Percentiles rank a stretch among this genome's conserved stretches.
These are phyloP conservation scores for Pandemis cinnamomeana DNA, from an alignment of 2,888 invertebrate species.

Conservation along the genomic window DNA sequence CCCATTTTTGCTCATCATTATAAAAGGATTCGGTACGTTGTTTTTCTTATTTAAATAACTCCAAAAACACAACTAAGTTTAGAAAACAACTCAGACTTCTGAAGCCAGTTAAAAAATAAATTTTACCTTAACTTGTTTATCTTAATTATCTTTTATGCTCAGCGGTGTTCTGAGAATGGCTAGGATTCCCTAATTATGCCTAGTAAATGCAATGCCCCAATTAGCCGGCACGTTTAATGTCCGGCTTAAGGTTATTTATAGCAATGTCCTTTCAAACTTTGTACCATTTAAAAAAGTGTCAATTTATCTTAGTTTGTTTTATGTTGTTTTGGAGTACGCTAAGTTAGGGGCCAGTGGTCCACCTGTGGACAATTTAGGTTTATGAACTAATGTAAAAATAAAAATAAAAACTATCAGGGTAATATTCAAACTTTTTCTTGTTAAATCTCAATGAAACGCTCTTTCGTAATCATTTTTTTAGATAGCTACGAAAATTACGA, in stretches of 20 bases:
- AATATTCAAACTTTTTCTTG: too few species aligned
- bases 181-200: constrained; percentile 10
- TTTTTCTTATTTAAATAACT: too few species aligned
- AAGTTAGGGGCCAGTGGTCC: neutral
- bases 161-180: neutral
- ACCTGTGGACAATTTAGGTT: too few species aligned
- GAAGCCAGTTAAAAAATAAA: neutral
- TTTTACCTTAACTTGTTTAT: neutral
- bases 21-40: too few species aligned
- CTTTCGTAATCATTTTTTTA: too few species aligned
- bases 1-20: too few species aligned
- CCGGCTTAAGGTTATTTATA: constrained; percentile 14
- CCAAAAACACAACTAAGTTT: too few species aligned
- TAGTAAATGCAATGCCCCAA: constrained; percentile 9
- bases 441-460: too few species aligned
- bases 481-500: too few species aligned
- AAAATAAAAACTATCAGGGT: too few species aligned
- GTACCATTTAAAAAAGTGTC: neutral
- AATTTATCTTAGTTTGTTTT: neutral
- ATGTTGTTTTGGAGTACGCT: neutral
- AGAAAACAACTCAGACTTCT: too few species aligned
- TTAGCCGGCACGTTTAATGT: constrained; percentile 12
- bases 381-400: too few species aligned
- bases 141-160: neutral
- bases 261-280: constrained; percentile 11